Base-by-base conservation (phyloP, 2,888 invertebrate genomes). In the Euplagia quadripunctaria region DNA sequence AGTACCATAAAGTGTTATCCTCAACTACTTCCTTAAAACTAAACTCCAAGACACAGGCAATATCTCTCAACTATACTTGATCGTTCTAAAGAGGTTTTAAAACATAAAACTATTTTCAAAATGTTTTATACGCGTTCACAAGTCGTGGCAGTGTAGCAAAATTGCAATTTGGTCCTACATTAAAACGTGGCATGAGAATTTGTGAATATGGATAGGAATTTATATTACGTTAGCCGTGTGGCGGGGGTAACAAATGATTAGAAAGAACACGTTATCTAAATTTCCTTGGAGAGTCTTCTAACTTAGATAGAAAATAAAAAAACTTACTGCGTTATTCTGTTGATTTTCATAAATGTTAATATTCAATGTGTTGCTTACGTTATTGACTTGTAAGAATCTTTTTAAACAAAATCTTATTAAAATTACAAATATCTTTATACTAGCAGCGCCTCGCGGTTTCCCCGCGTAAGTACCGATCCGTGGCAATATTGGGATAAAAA, bases 151-250 rank as follows among this genome's bases (percentile, higher is more conserved):
- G 73, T 84, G 80, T 84, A 78, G 84, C 91, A 88, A 93, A 90
- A 94, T 93, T 94, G 95, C 94, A 94, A 94, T 94, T 94, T 94
- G 90, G 92, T 72, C 80, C 78, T 79, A 88, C 91, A 93, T 94
- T 94, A 94, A 93, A 93, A 94, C 91, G 90, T 86, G 85, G 52
- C 81, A 76, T 73, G 82, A 85, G 89, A 94, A 95, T 95, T 95
- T 95, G 95, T 95, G 95, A 92, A 95, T 95, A 95, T 95, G 95
- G 95, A 91, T 90, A 85, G 91, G 94, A 95, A 95, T 95, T 95
- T 96, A 95, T 95, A 94, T 94, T 92, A 93, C 91, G 84, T 87
- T 64, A 67, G 82, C 89, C 81, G 85, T 58, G 64, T 71, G 17
- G 17, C 6, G 31, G 11, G 69, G 9, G n/a, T 52, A 61, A 11